phyloP scores from a whole-genome alignment of 2,888 invertebrate species.

The Tholera decimalis region DNA sequence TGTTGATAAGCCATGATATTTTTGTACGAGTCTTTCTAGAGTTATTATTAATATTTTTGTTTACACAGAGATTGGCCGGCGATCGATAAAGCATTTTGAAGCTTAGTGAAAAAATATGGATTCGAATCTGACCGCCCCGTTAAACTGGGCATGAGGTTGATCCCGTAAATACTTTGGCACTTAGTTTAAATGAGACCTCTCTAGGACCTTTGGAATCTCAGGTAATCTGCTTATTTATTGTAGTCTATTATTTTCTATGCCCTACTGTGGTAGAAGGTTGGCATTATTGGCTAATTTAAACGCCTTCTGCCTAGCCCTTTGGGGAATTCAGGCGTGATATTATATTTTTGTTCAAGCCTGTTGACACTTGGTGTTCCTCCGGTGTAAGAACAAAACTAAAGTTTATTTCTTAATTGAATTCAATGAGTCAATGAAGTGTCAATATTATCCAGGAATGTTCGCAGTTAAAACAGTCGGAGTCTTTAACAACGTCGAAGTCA shows the following conservation, averaged over 20 bases:
- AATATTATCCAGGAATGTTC: constrained; percentile 17
- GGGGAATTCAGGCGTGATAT: neutral
- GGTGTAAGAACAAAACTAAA: no score
- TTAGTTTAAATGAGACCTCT: constrained; percentile 21
- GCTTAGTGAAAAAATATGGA: constrained; percentile 21
- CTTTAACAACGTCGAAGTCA: constrained; percentile 60
- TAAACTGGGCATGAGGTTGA: constrained; percentile 12
- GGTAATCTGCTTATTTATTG: constrained; percentile 23
- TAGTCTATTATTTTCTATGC: constrained; percentile 7
- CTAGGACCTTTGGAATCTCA: constrained; percentile 1
- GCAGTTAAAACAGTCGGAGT: constrained; percentile 27
- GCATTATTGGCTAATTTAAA: neutral
- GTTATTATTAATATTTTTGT: constrained; percentile 44
- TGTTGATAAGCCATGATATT: constrained; percentile 40
- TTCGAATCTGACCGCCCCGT: constrained; percentile 20
- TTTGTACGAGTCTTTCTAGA: constrained; percentile 24
- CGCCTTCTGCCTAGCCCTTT: neutral
- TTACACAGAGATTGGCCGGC: constrained; percentile 38
- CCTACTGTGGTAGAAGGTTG: neutral
- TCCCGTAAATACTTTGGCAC: constrained; percentile 23
- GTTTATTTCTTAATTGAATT: neutral
- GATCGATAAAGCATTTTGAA: constrained; percentile 30
- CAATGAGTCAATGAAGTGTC: constrained; percentile 3
- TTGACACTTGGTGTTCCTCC: no score
- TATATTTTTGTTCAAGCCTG: neutral